These are phyloP conservation scores for Zoroaster sp. DNA, from an alignment of 53 echinoderm and acorn worm species.

Conservation along the genomic window DNA sequence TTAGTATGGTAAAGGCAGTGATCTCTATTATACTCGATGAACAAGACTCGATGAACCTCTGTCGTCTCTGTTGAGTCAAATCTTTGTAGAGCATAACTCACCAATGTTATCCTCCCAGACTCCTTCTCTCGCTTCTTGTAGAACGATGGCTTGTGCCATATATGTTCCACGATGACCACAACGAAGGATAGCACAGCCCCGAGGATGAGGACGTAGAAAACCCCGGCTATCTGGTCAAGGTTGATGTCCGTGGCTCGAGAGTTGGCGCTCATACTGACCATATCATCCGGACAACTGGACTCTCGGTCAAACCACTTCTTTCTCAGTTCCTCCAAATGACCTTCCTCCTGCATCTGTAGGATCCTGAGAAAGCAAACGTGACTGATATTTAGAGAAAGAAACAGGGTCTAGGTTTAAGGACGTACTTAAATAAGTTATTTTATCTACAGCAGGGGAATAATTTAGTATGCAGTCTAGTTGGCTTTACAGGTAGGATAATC, in stretches of 20 bases:
- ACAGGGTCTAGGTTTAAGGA: too few relatives aligned
- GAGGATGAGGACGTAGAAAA: conserved; percentile 95
- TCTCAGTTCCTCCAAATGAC: conserved; percentile 70
- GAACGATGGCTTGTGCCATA: conserved; percentile 89
- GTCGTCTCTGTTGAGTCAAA: too few relatives aligned
- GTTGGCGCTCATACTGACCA: conserved; percentile 55
- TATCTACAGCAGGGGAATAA: too few relatives aligned
- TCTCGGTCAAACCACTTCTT: conserved; percentile 98
- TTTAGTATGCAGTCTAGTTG: too few relatives aligned
- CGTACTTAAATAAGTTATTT: too few relatives aligned
- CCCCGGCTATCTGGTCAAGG: conserved; percentile 90
- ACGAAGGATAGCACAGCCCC: conserved; percentile 92
- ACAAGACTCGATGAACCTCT: too few relatives aligned
- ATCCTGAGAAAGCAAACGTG: conserved; percentile 82
- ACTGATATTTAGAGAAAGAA: too few relatives aligned
- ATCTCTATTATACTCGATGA: too few relatives aligned
- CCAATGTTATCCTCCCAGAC: conserved; percentile 69
- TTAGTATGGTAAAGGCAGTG: too few relatives aligned
- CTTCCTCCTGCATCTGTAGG: conserved; percentile 89
- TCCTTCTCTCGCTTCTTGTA: conserved; percentile 82
- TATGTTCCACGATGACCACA: conserved; percentile 93
- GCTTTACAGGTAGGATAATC: too few relatives aligned
- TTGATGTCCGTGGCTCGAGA: conserved; percentile 84
- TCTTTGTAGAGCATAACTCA: too few relatives aligned
- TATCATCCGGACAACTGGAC: conserved; percentile 82